phyloP scores from a whole-genome alignment of 2,888 invertebrate species.

The Gnatocerus cornutus region DNA sequence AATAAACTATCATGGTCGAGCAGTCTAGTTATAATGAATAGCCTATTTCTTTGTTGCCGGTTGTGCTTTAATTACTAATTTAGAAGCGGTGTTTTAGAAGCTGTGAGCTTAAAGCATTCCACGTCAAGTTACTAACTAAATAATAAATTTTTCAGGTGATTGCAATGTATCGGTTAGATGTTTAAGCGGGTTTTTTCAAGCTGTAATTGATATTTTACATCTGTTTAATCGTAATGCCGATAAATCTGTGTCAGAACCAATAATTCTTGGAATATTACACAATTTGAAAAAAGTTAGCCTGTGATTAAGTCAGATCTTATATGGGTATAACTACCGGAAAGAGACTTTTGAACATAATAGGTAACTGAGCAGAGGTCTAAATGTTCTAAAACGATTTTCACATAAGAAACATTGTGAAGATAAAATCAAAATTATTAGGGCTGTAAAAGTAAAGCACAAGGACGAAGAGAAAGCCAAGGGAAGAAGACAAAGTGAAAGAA shows the following conservation, averaged over 20 bases:
- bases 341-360: no score
- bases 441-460: no score
- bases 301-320: no score
- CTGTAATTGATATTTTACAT: constrained; percentile 39
- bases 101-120: constrained; percentile 9
- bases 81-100: constrained; percentile 14
- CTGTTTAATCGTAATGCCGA: constrained; percentile 28
- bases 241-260: constrained; percentile 14
- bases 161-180: neutral
- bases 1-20: constrained; percentile 13
- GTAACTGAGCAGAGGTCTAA: no score
- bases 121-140: constrained; percentile 11
- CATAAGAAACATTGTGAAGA: no score
- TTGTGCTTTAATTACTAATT: constrained; percentile 12
- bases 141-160: constrained; percentile 23
- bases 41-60: constrained; percentile 9
- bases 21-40: constrained; percentile 2
- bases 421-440: no score
- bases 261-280: no score
- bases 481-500: no score
- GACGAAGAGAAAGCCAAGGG: no score
- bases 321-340: no score
- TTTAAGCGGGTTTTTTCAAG: constrained; percentile 2
- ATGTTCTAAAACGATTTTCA: no score
- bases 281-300: no score